Evolutionary conservation across 1,140 invertebrate genomes (phyloP).

Genomic region (Drosophila asahinai): DNA sequence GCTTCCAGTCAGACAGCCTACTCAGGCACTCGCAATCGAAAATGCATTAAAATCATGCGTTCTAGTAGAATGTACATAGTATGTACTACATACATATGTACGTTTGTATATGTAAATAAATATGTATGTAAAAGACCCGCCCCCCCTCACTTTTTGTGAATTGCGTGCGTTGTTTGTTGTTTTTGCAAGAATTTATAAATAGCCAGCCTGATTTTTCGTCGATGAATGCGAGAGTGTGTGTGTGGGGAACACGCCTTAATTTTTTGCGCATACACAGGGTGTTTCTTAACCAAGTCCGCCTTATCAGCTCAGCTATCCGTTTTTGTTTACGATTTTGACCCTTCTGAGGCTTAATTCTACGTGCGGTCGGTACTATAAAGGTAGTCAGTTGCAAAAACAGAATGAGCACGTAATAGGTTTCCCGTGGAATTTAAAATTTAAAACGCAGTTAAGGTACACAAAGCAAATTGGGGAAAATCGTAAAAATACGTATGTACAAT

Average conservation of each 20-base stretch:
- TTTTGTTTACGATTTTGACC: slow-evolving; percentile 14
- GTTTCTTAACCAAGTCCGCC: background rate
- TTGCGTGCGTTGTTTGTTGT: slow-evolving; percentile 53
- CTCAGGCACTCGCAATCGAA: background rate
- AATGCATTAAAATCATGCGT: slow-evolving; percentile 27
- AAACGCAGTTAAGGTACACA: slow-evolving; percentile 30
- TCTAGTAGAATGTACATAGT: background rate
- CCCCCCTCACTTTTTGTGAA: slow-evolving; percentile 30
- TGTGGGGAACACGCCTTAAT: slow-evolving; percentile 60
- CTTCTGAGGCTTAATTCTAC: slow-evolving; percentile 1
- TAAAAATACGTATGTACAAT: slow-evolving; percentile 13
- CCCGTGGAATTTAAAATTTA: slow-evolving; percentile 19
- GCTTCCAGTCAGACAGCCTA: background rate
- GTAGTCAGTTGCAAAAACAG: slow-evolving; percentile 10
- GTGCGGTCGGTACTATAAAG: slow-evolving; percentile 15
- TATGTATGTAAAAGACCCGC: slow-evolving; percentile 25
- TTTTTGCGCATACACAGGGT: slow-evolving; percentile 61
- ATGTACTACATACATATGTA: slow-evolving; percentile 12
- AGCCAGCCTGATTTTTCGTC: slow-evolving; percentile 56
- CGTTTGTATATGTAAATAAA: background rate
- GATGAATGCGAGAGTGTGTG: slow-evolving; percentile 21
- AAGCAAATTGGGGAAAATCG: slow-evolving; percentile 22
- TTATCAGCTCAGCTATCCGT: slow-evolving; percentile 24
- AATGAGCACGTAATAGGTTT: slow-evolving; percentile 16
- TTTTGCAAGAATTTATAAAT: slow-evolving; percentile 75